A percentile compares a stretch with the other conserved stretches of the same genome.
Evolutionary conservation across 2,113 vertebrate genomes (phyloP).

Genomic region (Albula goreensis): DNA sequence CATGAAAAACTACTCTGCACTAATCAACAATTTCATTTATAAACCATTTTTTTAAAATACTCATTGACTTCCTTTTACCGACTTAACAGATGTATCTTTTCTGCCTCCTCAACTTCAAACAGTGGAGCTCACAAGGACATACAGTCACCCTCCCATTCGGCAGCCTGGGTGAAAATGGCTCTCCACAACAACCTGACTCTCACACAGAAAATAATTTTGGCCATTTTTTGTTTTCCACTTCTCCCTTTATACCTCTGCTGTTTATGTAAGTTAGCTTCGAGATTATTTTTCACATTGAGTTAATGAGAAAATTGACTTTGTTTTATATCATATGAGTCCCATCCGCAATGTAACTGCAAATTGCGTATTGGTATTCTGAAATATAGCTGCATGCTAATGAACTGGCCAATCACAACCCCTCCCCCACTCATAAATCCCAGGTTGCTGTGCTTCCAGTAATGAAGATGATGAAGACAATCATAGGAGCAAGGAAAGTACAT

Average conservation of each 20-base stretch:
- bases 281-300: background rate
- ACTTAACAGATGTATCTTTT: background rate
- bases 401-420: background rate
- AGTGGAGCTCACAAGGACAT: too few relatives aligned
- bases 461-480: background rate
- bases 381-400: background rate
- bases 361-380: background rate
- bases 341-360: background rate
- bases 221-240: conserved; percentile 34
- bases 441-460: conserved; percentile 3
- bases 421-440: background rate
- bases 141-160: background rate
- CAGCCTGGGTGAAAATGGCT: conserved; percentile 26
- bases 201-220: conserved; percentile 38
- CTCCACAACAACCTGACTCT: conserved; percentile 25
- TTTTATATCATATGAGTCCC: background rate
- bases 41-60: background rate
- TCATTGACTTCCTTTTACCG: background rate
- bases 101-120: too few relatives aligned
- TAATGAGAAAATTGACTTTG: too few relatives aligned
- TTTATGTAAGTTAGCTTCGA: conserved; percentile 34
- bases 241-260: conserved; percentile 43
- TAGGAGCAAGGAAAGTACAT: background rate
- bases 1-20: too few relatives aligned
- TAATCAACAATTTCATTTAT: background rate